Conservation (phyloP, 2,113 vertebrate genomes). For the Scytalopus superciliaris region DNA sequence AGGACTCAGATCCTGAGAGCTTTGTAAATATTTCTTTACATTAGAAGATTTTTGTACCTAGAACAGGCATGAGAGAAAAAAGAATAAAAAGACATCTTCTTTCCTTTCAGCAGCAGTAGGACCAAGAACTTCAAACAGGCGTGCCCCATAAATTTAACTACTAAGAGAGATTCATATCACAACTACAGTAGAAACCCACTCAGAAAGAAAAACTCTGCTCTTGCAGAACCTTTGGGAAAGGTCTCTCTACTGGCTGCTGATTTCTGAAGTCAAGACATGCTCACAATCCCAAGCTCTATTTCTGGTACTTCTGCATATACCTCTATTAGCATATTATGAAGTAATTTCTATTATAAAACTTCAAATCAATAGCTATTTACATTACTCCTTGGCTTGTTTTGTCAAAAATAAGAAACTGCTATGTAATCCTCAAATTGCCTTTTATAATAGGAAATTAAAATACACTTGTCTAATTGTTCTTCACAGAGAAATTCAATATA, state of each 20-base stretch:
- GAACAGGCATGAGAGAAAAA: not conserved
- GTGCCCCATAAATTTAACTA: not conserved
- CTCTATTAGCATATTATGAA: not conserved
- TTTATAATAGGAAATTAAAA: not conserved
- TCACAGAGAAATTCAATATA: not conserved
- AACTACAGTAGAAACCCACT: not conserved
- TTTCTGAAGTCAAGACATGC: not conserved
- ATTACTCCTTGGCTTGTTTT: not conserved
- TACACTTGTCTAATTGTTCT: not conserved
- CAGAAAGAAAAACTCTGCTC: not conserved
- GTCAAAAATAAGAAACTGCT: slow-evolving; percentile 15
- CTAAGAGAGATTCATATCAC: not conserved
- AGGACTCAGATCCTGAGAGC: not conserved
- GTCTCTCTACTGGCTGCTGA: not conserved
- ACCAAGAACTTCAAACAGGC: not conserved
- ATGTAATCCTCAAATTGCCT: not conserved
- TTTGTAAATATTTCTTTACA: not conserved
- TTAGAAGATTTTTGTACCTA: not conserved
- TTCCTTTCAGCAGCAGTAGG: not conserved
- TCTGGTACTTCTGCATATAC: not conserved
- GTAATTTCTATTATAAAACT: slow-evolving; percentile 2
- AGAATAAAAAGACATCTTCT: not conserved
- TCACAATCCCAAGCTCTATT: not conserved
- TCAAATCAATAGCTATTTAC: slow-evolving; percentile 34
- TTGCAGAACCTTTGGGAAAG: not conserved